A percentile compares a stretch with the other conserved stretches of the same genome.
Conservation (phyloP, 2,888 invertebrate species). For the Drosophila mulleri region DNA sequence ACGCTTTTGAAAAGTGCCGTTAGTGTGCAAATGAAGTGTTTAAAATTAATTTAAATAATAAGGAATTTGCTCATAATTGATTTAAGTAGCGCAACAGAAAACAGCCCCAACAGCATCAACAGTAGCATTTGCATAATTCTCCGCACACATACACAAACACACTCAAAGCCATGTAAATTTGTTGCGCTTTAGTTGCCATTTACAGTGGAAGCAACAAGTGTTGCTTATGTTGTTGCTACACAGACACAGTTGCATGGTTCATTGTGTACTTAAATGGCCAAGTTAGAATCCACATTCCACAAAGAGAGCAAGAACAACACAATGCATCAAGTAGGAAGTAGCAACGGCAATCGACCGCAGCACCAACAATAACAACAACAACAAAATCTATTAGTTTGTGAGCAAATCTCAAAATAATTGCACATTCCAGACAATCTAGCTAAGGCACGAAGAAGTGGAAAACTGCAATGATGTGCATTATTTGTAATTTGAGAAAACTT, state of each 20-base stretch:
- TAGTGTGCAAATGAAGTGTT: conserved; percentile 72
- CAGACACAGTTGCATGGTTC: conserved; percentile 41
- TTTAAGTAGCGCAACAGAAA: conserved; percentile 70
- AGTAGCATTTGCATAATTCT: neutral
- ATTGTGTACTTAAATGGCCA: conserved; percentile 73
- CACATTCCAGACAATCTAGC: conserved; percentile 59
- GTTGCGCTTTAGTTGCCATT: conserved; percentile 42
- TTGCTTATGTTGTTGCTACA: conserved; percentile 28
- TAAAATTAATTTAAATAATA: conserved; percentile 80
- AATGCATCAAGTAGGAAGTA: conserved; percentile 60
- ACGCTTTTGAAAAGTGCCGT: conserved; percentile 62
- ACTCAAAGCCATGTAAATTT: conserved; percentile 48
- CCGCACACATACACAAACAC: neutral
- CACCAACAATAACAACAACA: conserved; percentile 38
- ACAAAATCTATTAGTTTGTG: conserved; percentile 70
- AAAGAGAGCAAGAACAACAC: conserved; percentile 52
- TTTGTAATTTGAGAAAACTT: conserved; percentile 51
- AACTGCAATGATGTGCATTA: conserved; percentile 60
- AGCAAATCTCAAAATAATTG: conserved; percentile 78
- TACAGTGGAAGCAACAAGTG: conserved; percentile 48
- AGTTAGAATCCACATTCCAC: conserved; percentile 80
- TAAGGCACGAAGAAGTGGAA: conserved; percentile 36
- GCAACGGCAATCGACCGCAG: conserved; percentile 42
- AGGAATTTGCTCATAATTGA: conserved; percentile 80
- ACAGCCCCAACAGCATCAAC: conserved; percentile 15